phyloP scores from a whole-genome alignment of 2,888 invertebrate species.

The Pollenia amentaria region DNA sequence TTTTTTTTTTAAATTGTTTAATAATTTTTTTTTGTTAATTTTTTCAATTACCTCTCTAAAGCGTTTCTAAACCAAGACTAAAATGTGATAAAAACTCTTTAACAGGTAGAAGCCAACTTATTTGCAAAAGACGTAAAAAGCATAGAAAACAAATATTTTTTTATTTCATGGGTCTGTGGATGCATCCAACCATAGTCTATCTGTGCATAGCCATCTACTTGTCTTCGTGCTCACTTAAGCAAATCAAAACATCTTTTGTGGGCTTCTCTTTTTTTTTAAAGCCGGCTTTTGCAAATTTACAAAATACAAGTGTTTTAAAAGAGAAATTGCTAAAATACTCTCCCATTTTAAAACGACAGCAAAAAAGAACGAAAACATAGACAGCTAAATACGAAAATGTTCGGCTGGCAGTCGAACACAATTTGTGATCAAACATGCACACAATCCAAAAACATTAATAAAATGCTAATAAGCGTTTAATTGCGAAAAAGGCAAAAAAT shows the following conservation, averaged over 20 bases:
- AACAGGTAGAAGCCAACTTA: constrained; percentile 6
- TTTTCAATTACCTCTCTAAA: constrained; percentile 66
- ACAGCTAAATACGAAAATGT: no score
- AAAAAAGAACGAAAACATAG: no score
- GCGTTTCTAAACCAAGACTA: constrained; percentile 67
- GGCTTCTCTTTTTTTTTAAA: constrained; percentile 31
- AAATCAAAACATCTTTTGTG: background rate
- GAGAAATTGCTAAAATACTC: no score
- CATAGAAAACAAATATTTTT: constrained; percentile 30
- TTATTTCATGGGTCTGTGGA: constrained; percentile 30
- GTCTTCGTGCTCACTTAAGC: constrained; percentile 10
- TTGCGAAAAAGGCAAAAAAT: no score
- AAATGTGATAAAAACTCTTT: constrained; percentile 25
- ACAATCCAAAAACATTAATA: no score
- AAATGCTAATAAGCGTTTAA: no score
- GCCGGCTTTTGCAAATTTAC: constrained; percentile 12
- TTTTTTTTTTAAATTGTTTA: constrained; percentile 2
- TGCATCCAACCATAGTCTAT: constrained; percentile 46
- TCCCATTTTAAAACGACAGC: no score
- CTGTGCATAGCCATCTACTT: background rate
- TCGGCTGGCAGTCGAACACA: no score
- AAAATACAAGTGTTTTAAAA: background rate
- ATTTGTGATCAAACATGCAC: no score
- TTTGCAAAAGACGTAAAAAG: constrained; percentile 20
- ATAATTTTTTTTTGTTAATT: constrained; percentile 20